Evolutionary conservation across 2,113 vertebrate genomes (phyloP), one percentile per base, ranked within the genome.

Genomic region (Pluvianellus socialis): DNA sequence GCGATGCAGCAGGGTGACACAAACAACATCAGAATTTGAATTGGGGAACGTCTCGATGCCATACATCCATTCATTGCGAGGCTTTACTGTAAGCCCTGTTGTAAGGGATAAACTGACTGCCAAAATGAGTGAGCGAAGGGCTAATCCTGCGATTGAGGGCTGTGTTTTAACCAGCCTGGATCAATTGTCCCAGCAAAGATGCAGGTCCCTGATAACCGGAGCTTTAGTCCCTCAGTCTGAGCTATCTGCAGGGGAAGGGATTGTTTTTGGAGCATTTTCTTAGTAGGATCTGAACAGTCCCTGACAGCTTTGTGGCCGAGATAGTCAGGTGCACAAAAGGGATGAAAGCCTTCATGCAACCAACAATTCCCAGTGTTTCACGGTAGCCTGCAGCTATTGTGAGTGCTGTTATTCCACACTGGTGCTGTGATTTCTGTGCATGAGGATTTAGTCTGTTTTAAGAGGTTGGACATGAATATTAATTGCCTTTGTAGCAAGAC

Each of bases 21-120:
- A 19, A 30, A 14, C 17, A 22, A 8, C 45, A 33, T 14, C 42
- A 33, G 42, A 7, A 49, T 21, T 44, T 23, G 23, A 83, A 16
- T 9, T 30, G 40, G 23, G 23, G 28, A 44, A 12, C 12, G 15
- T 35, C 33, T 35, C 32, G 33, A 38, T 9, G 45, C 71, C 3
- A 0, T 7, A 10, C 0, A 1, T 27, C 23, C 35, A 21, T 7
- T 81, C 23, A 3, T 8, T 7, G 33, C 63, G 19, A 68, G 38
- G 33, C 28, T 47, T 35, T 14, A 10, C 79, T 16, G 33, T 30
- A 19, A 68, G n/a, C 35, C 55, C 61, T 4, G 0, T 66, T 27
- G 38, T 30, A 24, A 61, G 44, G 61, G 66, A 62, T 30, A 23
- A 47, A 11, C 12, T 23, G 47, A 12, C 40, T 38, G 58, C 55